Conservation (phyloP, 1,140 invertebrate species). For the Radopholus similis region DNA sequence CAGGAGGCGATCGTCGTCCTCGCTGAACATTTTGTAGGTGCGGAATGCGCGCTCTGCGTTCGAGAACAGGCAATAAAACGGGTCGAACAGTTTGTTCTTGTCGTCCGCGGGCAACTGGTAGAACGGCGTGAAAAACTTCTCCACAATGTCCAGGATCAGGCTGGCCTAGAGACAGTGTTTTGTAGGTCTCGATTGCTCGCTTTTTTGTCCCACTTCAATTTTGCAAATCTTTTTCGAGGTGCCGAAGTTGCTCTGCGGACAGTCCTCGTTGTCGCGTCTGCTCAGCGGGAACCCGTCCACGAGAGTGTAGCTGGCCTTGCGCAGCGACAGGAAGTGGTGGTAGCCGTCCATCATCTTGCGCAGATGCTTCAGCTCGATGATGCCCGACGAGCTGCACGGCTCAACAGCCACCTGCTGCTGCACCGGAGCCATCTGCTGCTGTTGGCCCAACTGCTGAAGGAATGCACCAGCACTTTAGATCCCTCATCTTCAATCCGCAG, state of each 20-base stretch:
- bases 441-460: conserved; percentile 9
- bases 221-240: conserved; percentile 45
- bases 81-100: conserved; percentile 32
- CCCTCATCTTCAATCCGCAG: neutral
- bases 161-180: conserved; percentile 15
- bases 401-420: neutral
- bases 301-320: conserved; percentile 48
- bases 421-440: neutral
- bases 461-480: too few species aligned
- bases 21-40: conserved; percentile 42
- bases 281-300: conserved; percentile 32
- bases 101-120: conserved; percentile 21
- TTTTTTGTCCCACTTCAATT: conserved; percentile 21
- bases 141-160: conserved; percentile 45
- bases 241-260: conserved; percentile 45
- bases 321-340: conserved; percentile 36
- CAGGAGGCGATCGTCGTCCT: conserved; percentile 34
- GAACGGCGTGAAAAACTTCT: conserved; percentile 47
- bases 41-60: conserved; percentile 42
- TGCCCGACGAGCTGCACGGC: neutral
- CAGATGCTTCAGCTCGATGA: neutral
- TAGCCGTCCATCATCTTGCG: conserved; percentile 40
- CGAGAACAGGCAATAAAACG: conserved; percentile 45
- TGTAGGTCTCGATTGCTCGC: neutral
- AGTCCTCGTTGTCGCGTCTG: conserved; percentile 20